Percentiles rank a stretch among this genome's conserved stretches.
Conservation (phyloP, 2,113 vertebrate species). For the Phylloscopus trochiloides region DNA sequence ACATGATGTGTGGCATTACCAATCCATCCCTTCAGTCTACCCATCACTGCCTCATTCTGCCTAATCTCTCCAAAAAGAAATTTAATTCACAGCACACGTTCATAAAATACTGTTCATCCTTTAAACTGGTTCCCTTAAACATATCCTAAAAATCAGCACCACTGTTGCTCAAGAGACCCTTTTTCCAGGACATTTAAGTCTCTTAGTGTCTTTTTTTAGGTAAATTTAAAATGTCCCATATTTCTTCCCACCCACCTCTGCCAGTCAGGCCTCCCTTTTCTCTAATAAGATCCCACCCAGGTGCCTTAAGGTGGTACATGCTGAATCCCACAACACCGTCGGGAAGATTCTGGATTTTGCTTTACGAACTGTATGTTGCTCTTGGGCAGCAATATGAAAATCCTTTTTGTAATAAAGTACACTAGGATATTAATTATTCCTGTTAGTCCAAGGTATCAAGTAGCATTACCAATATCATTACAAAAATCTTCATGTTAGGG, state of each 20-base stretch:
- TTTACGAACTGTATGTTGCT: not conserved
- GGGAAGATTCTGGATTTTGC: not conserved
- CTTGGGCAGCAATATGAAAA: not conserved
- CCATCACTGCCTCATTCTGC: not conserved
- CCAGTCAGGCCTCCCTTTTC: not conserved
- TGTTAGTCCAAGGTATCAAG: not conserved
- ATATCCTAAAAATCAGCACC: not conserved
- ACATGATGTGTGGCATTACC: fast-evolving
- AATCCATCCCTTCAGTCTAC: not conserved
- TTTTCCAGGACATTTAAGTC: not conserved
- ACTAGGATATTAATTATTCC: not conserved
- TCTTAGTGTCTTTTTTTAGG: not conserved
- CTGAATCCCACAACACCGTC: not conserved
- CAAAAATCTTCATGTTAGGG: not conserved
- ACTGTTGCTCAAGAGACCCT: not conserved
- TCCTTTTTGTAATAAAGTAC: not conserved
- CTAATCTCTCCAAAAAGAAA: not conserved
- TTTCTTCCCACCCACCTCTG: not conserved
- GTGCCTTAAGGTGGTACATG: not conserved
- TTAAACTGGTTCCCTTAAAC: not conserved
- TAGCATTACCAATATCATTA: not conserved
- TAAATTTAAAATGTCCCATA: not conserved
- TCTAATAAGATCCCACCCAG: not conserved
- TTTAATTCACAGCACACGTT: not conserved
- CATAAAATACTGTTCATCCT: not conserved